These are phyloP conservation scores for Cetonia aurata DNA, from an alignment of 2,888 invertebrate species.

Conservation along the genomic window DNA sequence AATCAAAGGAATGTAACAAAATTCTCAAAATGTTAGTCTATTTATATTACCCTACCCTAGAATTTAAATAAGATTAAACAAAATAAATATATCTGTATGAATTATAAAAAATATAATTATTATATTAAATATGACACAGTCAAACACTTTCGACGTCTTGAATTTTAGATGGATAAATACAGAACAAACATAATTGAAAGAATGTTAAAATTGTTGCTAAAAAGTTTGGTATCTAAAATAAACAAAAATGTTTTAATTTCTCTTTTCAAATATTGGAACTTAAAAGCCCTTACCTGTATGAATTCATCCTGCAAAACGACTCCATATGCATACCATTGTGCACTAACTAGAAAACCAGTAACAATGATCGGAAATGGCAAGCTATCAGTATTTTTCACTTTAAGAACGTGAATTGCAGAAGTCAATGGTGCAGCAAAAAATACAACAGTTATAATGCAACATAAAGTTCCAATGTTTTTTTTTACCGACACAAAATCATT, in stretches of 20 bases:
- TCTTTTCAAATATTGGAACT: too few relatives aligned
- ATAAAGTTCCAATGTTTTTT: slow-evolving; percentile 75
- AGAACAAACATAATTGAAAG: slow-evolving; percentile 82
- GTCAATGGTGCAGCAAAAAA: slow-evolving; percentile 88
- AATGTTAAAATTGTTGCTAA: slow-evolving; percentile 81
- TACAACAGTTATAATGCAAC: slow-evolving; percentile 81
- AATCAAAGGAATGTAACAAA: too few relatives aligned
- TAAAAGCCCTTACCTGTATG: slow-evolving; percentile 74
- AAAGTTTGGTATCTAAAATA: slow-evolving; percentile 80
- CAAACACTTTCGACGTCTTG: slow-evolving; percentile 39
- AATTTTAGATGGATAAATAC: slow-evolving; percentile 74
- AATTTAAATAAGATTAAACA: background rate
- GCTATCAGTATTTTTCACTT: slow-evolving; percentile 84
- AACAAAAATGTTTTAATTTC: slow-evolving; percentile 32
- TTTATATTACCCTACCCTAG: background rate
- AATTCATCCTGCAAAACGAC: slow-evolving; percentile 81
- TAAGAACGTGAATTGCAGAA: slow-evolving; percentile 84
- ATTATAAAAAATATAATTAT: background rate
- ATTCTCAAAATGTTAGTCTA: background rate
- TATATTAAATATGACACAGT: background rate
- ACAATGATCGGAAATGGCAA: slow-evolving; percentile 90
- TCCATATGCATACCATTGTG: slow-evolving; percentile 90
- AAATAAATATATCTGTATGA: background rate
- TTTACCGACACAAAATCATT: slow-evolving; percentile 70
- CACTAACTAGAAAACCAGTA: slow-evolving; percentile 84